phyloP scores from a whole-genome alignment of 2,797 vertebrate species.

The Hemibagrus guttatus region DNA sequence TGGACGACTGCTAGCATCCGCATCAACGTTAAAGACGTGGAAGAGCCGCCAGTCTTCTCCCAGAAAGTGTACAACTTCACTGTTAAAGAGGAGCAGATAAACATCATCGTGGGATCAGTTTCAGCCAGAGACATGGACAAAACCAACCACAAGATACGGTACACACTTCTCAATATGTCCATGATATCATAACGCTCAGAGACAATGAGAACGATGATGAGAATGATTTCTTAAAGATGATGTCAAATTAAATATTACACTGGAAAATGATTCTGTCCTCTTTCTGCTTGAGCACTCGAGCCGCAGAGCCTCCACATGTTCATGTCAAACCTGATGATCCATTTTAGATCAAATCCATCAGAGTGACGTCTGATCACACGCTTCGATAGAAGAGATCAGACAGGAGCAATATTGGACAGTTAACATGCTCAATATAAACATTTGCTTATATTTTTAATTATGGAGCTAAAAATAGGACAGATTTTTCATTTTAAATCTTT shows the following conservation, averaged over 20 bases:
- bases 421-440: not conserved
- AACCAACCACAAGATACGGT: slow-evolving; percentile 78
- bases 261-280: not conserved
- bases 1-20: slow-evolving; percentile 73
- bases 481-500: not conserved
- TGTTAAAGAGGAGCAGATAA: slow-evolving; percentile 76
- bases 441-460: not conserved
- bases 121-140: slow-evolving; percentile 82
- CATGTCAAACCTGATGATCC: not conserved
- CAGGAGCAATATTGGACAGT: not conserved
- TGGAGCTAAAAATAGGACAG: not conserved
- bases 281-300: not conserved
- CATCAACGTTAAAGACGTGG: slow-evolving; percentile 83
- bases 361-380: not conserved
- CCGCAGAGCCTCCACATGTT: not conserved
- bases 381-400: not conserved
- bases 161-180: slow-evolving; percentile 6
- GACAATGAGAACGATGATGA: not conserved
- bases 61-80: slow-evolving; percentile 76
- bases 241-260: not conserved
- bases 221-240: not conserved
- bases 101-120: slow-evolving; percentile 73
- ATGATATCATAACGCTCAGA: not conserved
- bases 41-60: slow-evolving; percentile 86
- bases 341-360: not conserved